Evolutionary conservation across 2,797 vertebrate genomes (phyloP).

Genomic region (Mormyrus proboscirostris): DNA sequence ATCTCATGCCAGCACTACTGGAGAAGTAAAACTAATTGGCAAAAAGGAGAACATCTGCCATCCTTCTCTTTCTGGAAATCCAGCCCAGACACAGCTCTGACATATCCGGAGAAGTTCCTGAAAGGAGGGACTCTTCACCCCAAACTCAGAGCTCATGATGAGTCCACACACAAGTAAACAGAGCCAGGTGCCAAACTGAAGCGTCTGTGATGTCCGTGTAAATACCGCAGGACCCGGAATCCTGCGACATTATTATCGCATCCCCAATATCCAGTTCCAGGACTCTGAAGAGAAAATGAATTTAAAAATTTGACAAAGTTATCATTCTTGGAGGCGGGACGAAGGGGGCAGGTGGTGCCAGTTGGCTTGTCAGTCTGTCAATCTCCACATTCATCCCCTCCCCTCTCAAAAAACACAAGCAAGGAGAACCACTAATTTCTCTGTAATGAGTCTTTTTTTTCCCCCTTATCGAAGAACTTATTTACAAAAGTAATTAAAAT

Average conservation of each 20-base stretch:
- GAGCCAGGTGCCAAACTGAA: neutral
- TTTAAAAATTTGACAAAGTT: neutral
- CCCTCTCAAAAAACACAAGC: neutral
- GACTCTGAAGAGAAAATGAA: neutral
- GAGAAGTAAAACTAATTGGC: constrained; percentile 26
- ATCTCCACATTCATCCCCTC: neutral
- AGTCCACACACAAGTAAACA: neutral
- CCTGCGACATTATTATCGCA: neutral
- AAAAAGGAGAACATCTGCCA: constrained; percentile 43
- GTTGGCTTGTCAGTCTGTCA: constrained; percentile 8
- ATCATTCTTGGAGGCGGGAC: neutral
- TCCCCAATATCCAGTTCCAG: neutral
- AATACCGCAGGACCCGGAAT: neutral
- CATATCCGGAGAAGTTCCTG: neutral
- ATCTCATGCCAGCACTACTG: constrained; percentile 32
- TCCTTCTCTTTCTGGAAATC: constrained; percentile 24
- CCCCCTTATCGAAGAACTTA: neutral
- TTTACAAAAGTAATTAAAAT: constrained; percentile 16
- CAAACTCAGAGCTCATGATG: too few species aligned
- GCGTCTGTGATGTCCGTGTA: neutral
- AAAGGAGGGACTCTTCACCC: neutral
- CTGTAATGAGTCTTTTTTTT: neutral
- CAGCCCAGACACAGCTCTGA: neutral
- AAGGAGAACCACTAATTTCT: neutral
- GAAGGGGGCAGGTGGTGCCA: neutral